Evolutionary conservation across 1,140 invertebrate species (phyloP), one percentile per base, ranked within the genome.

Genomic region (Carposina sasakii): DNA sequence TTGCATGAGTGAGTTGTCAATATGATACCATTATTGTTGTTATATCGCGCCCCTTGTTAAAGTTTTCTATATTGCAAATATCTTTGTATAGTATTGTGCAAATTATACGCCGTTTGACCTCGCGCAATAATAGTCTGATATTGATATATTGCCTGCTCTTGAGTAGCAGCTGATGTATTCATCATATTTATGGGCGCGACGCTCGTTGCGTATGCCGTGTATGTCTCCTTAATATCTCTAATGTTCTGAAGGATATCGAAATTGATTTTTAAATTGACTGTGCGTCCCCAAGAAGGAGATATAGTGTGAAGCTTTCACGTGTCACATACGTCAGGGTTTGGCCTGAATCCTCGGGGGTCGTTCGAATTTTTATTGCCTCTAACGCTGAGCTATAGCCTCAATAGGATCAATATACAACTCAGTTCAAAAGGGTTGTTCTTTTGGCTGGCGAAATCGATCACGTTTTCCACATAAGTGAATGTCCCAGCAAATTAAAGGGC

Each of bases 261-360:
- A 76, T 78, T 72, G 71, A 72, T 72, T 76, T 75, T 77, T 67
- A 71, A 81, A 71, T 65, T 49, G 31, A 34, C 40, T 55, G 46
- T 41, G 34, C 54, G 45, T 68, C 64, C 71, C 75, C 63, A 60
- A 62, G 41, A 21, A 63, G 70, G 71, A 64, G 64, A 60, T 67
- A 71, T 63, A 59, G 71, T 59, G 56, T 65, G 63, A 75, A 71
- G 75, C 66, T 81, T 76, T 67, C 60, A 63, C 51, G 46, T 72
- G 75, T 72, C 76, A 76, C 76, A 81, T 83, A 72, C 64, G 73
- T 81, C 75, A 81, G 71, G 68, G 71, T 79, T 81, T 77, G 65
- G 54, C 65, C 65, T 76, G n/a, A 83, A 81, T 77, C 76, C 72
- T 61, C 58, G 57, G 58, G 74, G 76, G 76, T 71, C 64, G 63